Conservation (phyloP, 2,797 vertebrate species). For the Helarctos malayanus region DNA sequence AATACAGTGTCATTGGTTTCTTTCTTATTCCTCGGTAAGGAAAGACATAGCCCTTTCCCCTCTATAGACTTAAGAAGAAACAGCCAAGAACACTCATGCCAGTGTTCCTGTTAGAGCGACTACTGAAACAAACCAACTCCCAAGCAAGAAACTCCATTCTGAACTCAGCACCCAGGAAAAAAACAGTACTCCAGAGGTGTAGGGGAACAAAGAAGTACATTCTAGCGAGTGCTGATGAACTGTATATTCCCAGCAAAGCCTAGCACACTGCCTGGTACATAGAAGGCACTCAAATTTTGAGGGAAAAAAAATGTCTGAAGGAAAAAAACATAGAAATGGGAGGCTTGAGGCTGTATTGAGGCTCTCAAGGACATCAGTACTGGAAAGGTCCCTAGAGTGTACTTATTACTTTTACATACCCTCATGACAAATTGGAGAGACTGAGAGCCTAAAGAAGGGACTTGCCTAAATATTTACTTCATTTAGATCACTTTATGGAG, state of each 20-base stretch:
- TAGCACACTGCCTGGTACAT: not conserved
- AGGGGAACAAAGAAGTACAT: constrained; percentile 27
- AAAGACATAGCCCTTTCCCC: constrained; percentile 22
- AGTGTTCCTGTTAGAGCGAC: constrained; percentile 40
- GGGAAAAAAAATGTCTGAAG: constrained; percentile 30
- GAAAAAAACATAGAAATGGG: not conserved
- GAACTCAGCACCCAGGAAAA: constrained; percentile 38
- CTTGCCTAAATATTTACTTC: constrained; percentile 4
- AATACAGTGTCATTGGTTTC: constrained; percentile 41
- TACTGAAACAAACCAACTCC: constrained; percentile 62
- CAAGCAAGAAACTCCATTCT: constrained; percentile 53
- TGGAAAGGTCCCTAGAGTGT: not conserved
- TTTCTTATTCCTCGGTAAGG: constrained; percentile 27
- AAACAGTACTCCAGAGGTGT: constrained; percentile 1
- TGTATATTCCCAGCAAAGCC: constrained; percentile 2
- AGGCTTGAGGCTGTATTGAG: not conserved
- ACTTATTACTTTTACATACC: not conserved
- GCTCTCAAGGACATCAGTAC: constrained; percentile 49
- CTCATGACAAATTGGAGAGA: constrained; percentile 2
- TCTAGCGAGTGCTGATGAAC: constrained; percentile 43
- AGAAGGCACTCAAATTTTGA: constrained; percentile 34
- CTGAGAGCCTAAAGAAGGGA: not conserved
- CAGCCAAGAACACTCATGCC: not conserved
- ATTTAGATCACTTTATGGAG: constrained; percentile 53
- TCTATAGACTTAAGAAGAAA: constrained; percentile 44